Percentiles rank a stretch among this genome's conserved stretches.
Conservation (phyloP, 2,113 vertebrate species). For the Pogona vitticeps region DNA sequence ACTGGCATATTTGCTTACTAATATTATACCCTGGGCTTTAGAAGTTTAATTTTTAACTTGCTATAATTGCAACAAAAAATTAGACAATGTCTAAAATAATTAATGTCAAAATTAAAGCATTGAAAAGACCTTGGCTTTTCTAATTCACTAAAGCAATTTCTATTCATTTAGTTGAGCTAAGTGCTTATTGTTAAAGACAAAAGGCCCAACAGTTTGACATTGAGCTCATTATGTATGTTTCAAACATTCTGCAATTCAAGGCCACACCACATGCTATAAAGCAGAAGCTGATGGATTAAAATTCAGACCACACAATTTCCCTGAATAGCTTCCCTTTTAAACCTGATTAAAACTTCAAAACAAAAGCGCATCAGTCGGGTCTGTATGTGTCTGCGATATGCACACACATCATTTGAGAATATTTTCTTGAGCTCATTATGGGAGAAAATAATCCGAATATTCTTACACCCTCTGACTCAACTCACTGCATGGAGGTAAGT, state of each 20-base stretch:
- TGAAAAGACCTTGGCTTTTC: conserved; percentile 80
- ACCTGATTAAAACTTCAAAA: conserved; percentile 74
- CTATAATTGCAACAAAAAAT: conserved; percentile 63
- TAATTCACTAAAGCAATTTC: conserved; percentile 93
- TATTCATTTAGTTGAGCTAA: conserved; percentile 92
- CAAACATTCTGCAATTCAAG: conserved; percentile 91
- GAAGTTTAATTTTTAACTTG: conserved; percentile 51
- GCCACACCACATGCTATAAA: conserved; percentile 81
- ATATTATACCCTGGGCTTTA: conserved; percentile 22
- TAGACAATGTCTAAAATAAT: conserved; percentile 70
- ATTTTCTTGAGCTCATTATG: conserved; percentile 25
- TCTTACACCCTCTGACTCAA: not conserved
- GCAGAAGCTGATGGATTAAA: conserved; percentile 72
- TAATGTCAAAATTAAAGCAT: conserved; percentile 62
- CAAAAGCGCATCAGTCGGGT: conserved; percentile 52
- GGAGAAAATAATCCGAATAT: conserved; percentile 21
- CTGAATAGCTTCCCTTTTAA: conserved; percentile 67
- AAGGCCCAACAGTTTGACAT: conserved; percentile 85
- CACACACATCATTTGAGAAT: conserved; percentile 44
- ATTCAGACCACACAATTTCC: conserved; percentile 72
- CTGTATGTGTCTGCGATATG: conserved; percentile 46
- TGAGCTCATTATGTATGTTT: conserved; percentile 91
- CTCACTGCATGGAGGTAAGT: not conserved
- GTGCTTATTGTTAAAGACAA: conserved; percentile 91
- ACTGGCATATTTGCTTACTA: conserved; percentile 46